Base-by-base conservation (phyloP, 2,888 invertebrate genomes). In the Scaptomyza flava region DNA sequence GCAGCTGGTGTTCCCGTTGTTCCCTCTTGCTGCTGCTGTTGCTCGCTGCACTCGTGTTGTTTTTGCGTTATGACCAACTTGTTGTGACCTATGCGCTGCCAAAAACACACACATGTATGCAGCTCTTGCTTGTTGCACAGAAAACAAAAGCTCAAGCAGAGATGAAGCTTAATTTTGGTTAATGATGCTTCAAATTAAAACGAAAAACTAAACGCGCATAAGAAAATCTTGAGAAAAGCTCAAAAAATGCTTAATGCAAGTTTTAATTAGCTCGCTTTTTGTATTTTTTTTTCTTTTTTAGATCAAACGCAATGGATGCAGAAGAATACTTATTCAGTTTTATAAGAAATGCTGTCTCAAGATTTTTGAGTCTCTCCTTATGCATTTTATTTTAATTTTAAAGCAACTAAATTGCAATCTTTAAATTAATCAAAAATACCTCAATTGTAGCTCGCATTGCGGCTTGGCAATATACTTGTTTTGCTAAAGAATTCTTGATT, bases 51-150 rank as follows among this genome's bases (percentile, higher is more conserved):
- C 58, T 53, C 61, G 68, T 68, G 72, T 66, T 85, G 83, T 72
- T 75, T 82, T 77, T 74, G 54, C 72, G 72, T 84, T 81, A 89
- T 87, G 88, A 87, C 87, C 89, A 87, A 83, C 82, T 83, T 83
- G 82, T 83, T 87, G 82, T 84, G 72, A 85, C 76, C 72, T 61
- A 59, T 72, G 68, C 77, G 65, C 51, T 48, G 52, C 53, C 53
- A 64, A 58, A 47, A 53, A 50, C 43, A 59, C 54, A 50, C 63
- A 53, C 11, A 23, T 1, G 2, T 6, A 34, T 23, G 4, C 50
- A 23, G 23, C 38, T 27, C 23, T 23, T 6, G 51, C 9, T 23
- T 34, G 33, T 1, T 41, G 48, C 48, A 50, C 33, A 9, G 48
- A 3, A 9, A 33, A 20, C 20, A 20, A 48, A 34, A 11, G 9